Evolutionary conservation across 2,888 invertebrate species (phyloP), one percentile per base, ranked within the genome.

Genomic region (Horisme vitalbata): DNA sequence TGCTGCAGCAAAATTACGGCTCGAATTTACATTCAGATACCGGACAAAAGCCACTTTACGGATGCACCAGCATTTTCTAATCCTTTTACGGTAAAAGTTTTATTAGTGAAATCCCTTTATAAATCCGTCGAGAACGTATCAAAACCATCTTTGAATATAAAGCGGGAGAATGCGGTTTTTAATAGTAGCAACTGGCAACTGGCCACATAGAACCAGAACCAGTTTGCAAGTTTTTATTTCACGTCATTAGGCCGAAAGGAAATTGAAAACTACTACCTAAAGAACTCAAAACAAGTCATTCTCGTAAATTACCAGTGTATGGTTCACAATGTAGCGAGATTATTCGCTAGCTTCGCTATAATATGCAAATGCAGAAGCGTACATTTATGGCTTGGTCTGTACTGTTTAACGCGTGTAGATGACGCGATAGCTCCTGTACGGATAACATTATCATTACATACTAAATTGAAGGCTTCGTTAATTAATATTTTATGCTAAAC

Each of bases 1-100:
- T 56, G 55, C 46, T 55, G 32, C 44, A 32, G 45, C 46, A 55
- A 54, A 57, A 52, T 61, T 59, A 58, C 54, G 44, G 50, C 46
- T 49, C 30, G 44, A 50, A 55, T 55, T 51, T 52, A 53, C 53
- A 57, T 55, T 50, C 43, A 21, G 32, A 46, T 52, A 39, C 41
- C 47, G 43, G 37, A 54, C 52, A 52, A 54, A 58, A 54, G 49
- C 45, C 45, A 45, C 39, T 49, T 44, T 36, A 52, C 45, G 37
- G 37, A 55, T 48, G 46, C 45, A 27, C 31, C 31, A 34, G 45
- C 45, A 46, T 51, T 46, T 43, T 47, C 49, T 53, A 49, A 37
- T 28, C 53, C 53, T 52, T 55, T 44, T 55, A 55, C 39, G 58
- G 55, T 45, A 50, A 47, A 45, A 48, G 28, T 52, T 49, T 52